phyloP scores from a whole-genome alignment of 1,140 invertebrate species.

The Drosophila littoralis region DNA sequence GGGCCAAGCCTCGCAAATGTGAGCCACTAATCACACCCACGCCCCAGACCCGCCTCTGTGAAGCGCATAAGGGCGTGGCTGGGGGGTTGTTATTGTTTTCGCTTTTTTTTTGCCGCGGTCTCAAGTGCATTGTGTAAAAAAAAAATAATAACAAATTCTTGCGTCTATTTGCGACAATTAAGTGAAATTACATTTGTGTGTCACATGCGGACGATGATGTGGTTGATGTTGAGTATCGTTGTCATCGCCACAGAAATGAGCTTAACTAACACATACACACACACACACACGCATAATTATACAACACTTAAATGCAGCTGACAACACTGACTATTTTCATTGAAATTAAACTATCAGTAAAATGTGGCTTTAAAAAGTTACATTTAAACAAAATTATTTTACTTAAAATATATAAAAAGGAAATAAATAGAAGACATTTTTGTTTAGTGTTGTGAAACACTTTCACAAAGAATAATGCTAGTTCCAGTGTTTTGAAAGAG shows the following conservation, averaged over 20 bases:
- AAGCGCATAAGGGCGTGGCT: constrained; percentile 18
- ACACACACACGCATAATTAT: neutral
- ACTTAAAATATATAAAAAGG: too few relatives aligned
- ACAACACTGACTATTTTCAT: neutral
- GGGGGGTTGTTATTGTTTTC: constrained; percentile 11
- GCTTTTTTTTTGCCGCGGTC: constrained; percentile 20
- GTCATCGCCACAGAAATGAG: constrained; percentile 12
- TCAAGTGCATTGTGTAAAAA: constrained; percentile 47
- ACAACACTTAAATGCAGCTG: neutral
- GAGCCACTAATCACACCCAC: constrained; percentile 69
- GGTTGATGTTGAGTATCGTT: constrained; percentile 7
- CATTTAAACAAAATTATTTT: too few relatives aligned
- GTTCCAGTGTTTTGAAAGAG: too few relatives aligned
- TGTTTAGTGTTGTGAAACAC: too few relatives aligned
- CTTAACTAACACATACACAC: constrained; percentile 1
- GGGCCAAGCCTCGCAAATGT: constrained; percentile 68
- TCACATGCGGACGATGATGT: constrained; percentile 22
- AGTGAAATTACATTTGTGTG: constrained; percentile 65
- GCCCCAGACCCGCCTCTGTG: neutral
- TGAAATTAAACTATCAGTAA: too few relatives aligned
- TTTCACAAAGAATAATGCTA: too few relatives aligned
- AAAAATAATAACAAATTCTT: constrained; percentile 57
- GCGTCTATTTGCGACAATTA: constrained; percentile 73
- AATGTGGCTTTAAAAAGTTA: too few relatives aligned
- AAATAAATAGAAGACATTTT: too few relatives aligned